Evolutionary conservation across 1,140 invertebrate genomes (phyloP), one percentile per base, ranked within the genome.

Genomic region (Trichonephila clavipes): DNA sequence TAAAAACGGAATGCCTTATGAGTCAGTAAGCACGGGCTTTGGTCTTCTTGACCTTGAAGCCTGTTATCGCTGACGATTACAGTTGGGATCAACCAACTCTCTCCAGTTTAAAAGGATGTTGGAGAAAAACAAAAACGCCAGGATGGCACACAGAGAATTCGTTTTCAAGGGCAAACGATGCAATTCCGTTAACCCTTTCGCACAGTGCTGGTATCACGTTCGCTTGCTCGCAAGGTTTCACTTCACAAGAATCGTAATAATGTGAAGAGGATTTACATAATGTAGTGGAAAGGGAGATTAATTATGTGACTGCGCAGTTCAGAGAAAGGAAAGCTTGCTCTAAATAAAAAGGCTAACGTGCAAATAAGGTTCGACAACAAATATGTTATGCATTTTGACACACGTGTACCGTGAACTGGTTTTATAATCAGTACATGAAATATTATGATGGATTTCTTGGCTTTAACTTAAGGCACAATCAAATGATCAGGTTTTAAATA

Each of bases 101-200:
- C 62, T 87, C 62, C 58, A 61, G 88, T 44, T 28, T 44, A 28
- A 61, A 69, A 72, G 61, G 58, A 87, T 61, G 61, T 24, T 34
- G 85, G 19, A 34, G 62, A 58, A 62, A 77, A 88, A 88, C 86
- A 88, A 88, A 88, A 64, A 58, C 82, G 82, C 12, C 82, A 77
- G 72, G 82, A 51, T 83, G 82, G 82, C 82, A 83, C 72, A 83
- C 44, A 24, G n/a, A n/a, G 69, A 58, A 89, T 66, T 89, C 21
- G 21, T 89, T 77, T 89, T 89, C 88, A 89, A 89, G 88, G 88
- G 88, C 88, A 77, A 77, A 77, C 66, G 61, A 21, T 24, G 64
- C 24, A 40, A 69, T 24, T 77, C 24, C 58, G 85, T 87, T 87
- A 44, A 83, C 82, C 82, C 82, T 87, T 77, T 77, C 28, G 72